Percentiles rank a stretch among this genome's conserved stretches.
phyloP scores from a whole-genome alignment of 2,113 vertebrate genomes.

The Periophthalmus modestus region DNA sequence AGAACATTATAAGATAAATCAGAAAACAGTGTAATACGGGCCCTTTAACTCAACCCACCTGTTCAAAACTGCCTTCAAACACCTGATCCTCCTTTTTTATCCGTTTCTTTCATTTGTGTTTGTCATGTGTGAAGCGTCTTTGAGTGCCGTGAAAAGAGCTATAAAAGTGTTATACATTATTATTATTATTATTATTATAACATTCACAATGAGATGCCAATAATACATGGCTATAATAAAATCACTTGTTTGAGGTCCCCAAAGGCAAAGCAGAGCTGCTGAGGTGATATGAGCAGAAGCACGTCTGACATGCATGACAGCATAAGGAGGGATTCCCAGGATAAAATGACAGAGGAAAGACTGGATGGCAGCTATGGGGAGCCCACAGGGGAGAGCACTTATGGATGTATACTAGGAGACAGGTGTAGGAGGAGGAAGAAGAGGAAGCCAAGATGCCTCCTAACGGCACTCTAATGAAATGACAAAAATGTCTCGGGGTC shows the following conservation, averaged over 20 bases:
- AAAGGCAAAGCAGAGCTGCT: conserved; percentile 23
- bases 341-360: conserved; percentile 11
- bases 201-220: neutral
- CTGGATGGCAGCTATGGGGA: conserved; percentile 4
- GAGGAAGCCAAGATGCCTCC: neutral
- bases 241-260: conserved; percentile 23
- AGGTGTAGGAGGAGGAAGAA: neutral
- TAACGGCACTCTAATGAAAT: conserved; percentile 29
- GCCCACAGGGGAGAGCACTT: conserved; percentile 5
- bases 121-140: too few species aligned
- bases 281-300: conserved; percentile 40
- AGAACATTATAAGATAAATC: too few species aligned
- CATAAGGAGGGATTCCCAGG: conserved; percentile 32
- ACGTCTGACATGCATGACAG: conserved; percentile 42
- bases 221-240: neutral
- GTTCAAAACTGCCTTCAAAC: too few species aligned
- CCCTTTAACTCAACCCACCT: too few species aligned
- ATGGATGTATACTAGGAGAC: conserved; percentile 16
- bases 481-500: conserved; percentile 30
- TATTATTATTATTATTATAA: too few species aligned
- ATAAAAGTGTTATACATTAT: too few species aligned
- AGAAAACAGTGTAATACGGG: too few species aligned
- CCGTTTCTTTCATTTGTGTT: too few species aligned
- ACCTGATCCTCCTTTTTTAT: too few species aligned
- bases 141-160: too few species aligned